Conservation (phyloP, 2,113 vertebrate genomes). For the Aegotheles bennettii region DNA sequence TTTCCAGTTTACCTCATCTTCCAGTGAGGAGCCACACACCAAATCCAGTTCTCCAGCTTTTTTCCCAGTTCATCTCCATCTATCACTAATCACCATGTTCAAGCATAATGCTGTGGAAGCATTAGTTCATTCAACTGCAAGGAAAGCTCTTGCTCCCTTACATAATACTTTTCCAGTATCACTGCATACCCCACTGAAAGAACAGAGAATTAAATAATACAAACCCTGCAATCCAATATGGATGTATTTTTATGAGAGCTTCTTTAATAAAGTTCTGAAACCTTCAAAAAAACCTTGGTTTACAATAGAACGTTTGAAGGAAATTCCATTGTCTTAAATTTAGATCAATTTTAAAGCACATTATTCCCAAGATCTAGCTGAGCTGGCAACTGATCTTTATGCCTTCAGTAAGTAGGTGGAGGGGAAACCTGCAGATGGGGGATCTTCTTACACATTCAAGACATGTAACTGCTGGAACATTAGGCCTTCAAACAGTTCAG, state of each 20-base stretch:
- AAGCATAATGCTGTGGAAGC: not conserved
- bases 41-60: not conserved
- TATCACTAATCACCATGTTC: not conserved
- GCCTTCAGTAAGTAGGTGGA: not conserved
- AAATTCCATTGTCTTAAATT: not conserved
- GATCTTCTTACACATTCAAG: not conserved
- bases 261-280: not conserved
- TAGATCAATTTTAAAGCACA: not conserved
- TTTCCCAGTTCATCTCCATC: not conserved
- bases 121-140: not conserved
- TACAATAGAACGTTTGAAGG: not conserved
- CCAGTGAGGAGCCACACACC: not conserved
- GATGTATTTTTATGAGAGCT: accelerated
- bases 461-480: not conserved
- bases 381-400: not conserved
- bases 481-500: not conserved
- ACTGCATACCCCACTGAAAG: not conserved
- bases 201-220: not conserved
- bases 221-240: not conserved
- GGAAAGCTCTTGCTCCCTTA: not conserved
- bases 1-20: not conserved
- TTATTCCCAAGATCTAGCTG: not conserved
- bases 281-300: accelerated
- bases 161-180: not conserved
- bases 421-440: not conserved